Evolutionary conservation across 1,140 invertebrate genomes (phyloP).

Genomic region (Pararge aegeria): DNA sequence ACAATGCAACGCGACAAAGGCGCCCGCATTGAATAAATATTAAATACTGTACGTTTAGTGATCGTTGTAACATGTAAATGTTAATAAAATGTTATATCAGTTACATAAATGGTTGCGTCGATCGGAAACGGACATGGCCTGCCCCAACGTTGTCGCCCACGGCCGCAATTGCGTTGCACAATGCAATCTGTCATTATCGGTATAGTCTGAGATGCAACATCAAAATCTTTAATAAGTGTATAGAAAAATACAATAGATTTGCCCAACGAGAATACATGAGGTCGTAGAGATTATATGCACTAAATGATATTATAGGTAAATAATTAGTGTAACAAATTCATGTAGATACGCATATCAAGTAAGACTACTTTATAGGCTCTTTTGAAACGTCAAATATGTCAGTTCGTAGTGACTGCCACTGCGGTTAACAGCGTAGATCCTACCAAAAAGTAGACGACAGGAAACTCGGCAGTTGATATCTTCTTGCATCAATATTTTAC

Average conservation of each 20-base stretch:
- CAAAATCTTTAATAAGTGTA: neutral
- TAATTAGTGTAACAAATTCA: no score
- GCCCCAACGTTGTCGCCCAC: conserved; percentile 57
- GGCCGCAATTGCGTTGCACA: conserved; percentile 45
- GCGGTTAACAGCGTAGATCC: no score
- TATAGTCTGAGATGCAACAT: conserved; percentile 1
- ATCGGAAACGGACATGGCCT: conserved; percentile 69
- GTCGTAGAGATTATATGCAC: no score
- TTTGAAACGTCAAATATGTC: no score
- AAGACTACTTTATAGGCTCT: no score
- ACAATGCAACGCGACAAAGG: conserved; percentile 16
- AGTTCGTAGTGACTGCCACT: no score
- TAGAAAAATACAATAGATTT: neutral
- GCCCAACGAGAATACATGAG: no score
- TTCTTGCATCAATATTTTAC: no score
- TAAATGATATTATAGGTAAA: no score
- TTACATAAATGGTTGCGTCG: conserved; percentile 52
- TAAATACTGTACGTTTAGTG: conserved; percentile 21
- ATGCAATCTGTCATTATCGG: conserved; percentile 55
- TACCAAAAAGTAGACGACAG: no score
- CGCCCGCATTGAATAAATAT: conserved; percentile 17
- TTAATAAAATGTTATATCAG: conserved; percentile 38
- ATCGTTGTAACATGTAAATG: conserved; percentile 18
- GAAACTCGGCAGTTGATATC: no score
- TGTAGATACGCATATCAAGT: no score